These are phyloP conservation scores for Etheostoma nigrum DNA, from an alignment of 2,797 vertebrate species.

Conservation along the genomic window DNA sequence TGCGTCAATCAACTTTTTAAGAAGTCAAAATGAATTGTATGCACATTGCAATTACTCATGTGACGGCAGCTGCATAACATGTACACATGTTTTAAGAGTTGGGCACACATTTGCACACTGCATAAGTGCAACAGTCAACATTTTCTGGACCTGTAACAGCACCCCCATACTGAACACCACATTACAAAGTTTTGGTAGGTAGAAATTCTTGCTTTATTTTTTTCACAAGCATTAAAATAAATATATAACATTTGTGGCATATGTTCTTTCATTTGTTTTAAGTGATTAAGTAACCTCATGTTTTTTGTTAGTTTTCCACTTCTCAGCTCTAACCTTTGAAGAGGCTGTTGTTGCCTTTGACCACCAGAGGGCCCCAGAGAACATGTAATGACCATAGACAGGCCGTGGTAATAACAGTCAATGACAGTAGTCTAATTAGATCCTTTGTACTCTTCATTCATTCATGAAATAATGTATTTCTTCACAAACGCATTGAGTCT, in stretches of 20 bases:
- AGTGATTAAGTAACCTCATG: neutral
- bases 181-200: slow-evolving; percentile 16
- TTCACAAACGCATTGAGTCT: neutral
- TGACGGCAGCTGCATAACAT: slow-evolving; percentile 44
- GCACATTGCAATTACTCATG: slow-evolving; percentile 21
- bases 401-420: neutral
- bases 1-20: neutral
- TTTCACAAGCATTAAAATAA: slow-evolving; percentile 40
- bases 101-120: slow-evolving; percentile 3
- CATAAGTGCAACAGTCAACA: slow-evolving; percentile 8
- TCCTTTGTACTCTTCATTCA: neutral
- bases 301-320: neutral
- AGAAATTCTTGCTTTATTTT: slow-evolving; percentile 42
- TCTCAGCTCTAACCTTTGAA: neutral
- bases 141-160: slow-evolving; percentile 4
- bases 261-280: neutral
- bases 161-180: slow-evolving; percentile 17
- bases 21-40: slow-evolving; percentile 3
- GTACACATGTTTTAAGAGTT: slow-evolving; percentile 3
- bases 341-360: neutral
- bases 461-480: neutral
- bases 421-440: neutral
- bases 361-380: slow-evolving; percentile 55
- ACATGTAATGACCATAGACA: slow-evolving; percentile 25
- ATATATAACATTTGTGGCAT: slow-evolving; percentile 17